Evolutionary conservation across 2,113 vertebrate genomes (phyloP), one percentile per base, ranked within the genome.

Genomic region (Cathartes aura): DNA sequence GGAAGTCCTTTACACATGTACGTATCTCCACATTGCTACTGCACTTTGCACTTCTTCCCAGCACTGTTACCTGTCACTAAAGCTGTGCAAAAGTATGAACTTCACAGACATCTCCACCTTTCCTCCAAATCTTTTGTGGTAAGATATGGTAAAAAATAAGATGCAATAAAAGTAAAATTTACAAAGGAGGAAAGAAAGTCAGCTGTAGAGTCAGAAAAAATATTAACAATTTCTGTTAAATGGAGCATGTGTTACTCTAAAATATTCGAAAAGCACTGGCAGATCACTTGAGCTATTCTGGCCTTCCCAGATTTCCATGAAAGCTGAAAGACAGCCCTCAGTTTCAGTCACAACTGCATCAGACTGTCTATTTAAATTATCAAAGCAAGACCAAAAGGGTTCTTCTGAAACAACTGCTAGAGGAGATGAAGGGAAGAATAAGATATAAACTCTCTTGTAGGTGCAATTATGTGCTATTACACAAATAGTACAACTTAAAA

Each of bases 401-500:
- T 87, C 64, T 94, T 68, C 79, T 58, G 36, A 91, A 96, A 82
- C 60, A 95, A 81, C 74, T 86, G 53, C 36, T 82, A 55, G 4
- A 91, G 26, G 23, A 95, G 68, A 93, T 64, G 64, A 93, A 93
- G 87, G 50, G 64, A 84, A 93, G 40, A 76, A 81, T 76, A 88
- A 55, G 34, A 62, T 15, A 68, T 8, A 48, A 89, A 71, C 45
- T 82, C 45, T 45, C 38, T 82, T 56, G 58, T 75, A 94, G 27
- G 60, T 92, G 87, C 32, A 64, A 47, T 94, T 80, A 75, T 64
- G 38, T 55, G 34, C 40, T 92, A 40, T 75, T 81, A 82, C 26
- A 73, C 56, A 93, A 96, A 85, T n/a, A 82, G 45, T 50, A 55
- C 32, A 70, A 34, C 87, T 96, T 50, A 89, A 68, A 97, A 93